These are phyloP conservation scores for Carettochelys insculpta DNA, from an alignment of 2,113 vertebrate species.

Conservation along the genomic window DNA sequence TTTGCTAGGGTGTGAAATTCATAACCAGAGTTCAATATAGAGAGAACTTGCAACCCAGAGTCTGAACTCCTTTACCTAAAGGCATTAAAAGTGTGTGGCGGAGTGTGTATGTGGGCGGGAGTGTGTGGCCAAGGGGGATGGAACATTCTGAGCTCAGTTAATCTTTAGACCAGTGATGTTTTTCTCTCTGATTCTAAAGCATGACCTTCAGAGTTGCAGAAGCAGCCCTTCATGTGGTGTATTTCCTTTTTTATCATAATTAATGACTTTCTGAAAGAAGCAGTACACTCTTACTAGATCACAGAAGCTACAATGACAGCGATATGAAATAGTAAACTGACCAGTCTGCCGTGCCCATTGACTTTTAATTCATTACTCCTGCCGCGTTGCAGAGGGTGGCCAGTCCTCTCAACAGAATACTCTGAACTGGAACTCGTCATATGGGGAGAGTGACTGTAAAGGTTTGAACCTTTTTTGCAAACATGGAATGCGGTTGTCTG, in stretches of 20 bases:
- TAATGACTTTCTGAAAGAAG: conserved; percentile 22
- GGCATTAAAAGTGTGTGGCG: accelerated
- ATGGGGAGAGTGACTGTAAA: neutral
- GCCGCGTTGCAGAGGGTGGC: neutral
- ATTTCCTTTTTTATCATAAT: conserved; percentile 38
- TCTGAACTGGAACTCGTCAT: neutral
- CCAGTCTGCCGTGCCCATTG: neutral
- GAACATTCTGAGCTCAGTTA: neutral
- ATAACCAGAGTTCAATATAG: no score
- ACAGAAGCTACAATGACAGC: neutral
- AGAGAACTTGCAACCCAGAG: accelerated
- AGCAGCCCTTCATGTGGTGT: neutral
- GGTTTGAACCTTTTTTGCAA: neutral
- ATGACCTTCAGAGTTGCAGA: conserved; percentile 37
- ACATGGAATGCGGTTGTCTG: neutral
- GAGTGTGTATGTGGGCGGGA: neutral
- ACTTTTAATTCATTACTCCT: conserved; percentile 12
- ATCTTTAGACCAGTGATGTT: neutral
- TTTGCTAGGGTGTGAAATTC: neutral
- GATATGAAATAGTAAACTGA: conserved; percentile 22
- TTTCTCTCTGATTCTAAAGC: neutral
- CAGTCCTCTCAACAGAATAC: neutral
- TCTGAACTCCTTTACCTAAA: neutral
- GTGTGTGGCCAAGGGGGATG: no score
- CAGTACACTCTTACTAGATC: neutral